Percentiles rank a stretch among this genome's conserved stretches.
These are phyloP conservation scores for Dicycla oo DNA, from an alignment of 2,888 invertebrate genomes.

Conservation along the genomic window DNA sequence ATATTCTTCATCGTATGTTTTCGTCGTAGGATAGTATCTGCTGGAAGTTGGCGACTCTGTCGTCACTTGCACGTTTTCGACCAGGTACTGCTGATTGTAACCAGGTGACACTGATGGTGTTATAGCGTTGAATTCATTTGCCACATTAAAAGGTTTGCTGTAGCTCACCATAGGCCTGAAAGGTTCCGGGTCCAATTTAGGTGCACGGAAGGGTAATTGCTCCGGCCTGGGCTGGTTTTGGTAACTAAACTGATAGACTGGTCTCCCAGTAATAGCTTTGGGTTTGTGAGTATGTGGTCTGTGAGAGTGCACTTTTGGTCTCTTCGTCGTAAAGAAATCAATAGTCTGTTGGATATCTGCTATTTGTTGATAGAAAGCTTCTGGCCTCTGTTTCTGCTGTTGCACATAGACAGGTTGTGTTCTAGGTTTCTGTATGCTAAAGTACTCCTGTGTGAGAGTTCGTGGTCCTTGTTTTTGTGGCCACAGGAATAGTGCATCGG, in stretches of 20 bases:
- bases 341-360: conserved; percentile 92
- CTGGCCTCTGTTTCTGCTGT: conserved; percentile 84
- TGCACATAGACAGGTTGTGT: conserved; percentile 82
- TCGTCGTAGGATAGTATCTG: conserved; percentile 87
- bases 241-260: conserved; percentile 93
- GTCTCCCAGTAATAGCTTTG: conserved; percentile 89
- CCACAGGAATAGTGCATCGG: conserved; percentile 86
- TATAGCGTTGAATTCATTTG: conserved; percentile 85
- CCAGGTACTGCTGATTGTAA: conserved; percentile 84
- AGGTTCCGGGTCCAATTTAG: conserved; percentile 90
- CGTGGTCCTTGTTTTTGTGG: conserved; percentile 88
- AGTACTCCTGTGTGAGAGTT: conserved; percentile 89
- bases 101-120: conserved; percentile 82
- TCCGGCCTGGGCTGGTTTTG: conserved; percentile 90
- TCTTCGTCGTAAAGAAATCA: conserved; percentile 91
- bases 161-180: conserved; percentile 92
- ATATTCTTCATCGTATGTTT: conserved; percentile 87
- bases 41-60: conserved; percentile 89
- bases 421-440: conserved; percentile 87
- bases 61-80: conserved; percentile 86
- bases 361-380: conserved; percentile 92
- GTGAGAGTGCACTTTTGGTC: conserved; percentile 87
- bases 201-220: conserved; percentile 86
- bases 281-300: conserved; percentile 84
- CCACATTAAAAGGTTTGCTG: conserved; percentile 87